A percentile compares a stretch with the other conserved stretches of the same genome.
phyloP scores from a whole-genome alignment of 1,140 invertebrate genomes.

The Aphelinus certus region DNA sequence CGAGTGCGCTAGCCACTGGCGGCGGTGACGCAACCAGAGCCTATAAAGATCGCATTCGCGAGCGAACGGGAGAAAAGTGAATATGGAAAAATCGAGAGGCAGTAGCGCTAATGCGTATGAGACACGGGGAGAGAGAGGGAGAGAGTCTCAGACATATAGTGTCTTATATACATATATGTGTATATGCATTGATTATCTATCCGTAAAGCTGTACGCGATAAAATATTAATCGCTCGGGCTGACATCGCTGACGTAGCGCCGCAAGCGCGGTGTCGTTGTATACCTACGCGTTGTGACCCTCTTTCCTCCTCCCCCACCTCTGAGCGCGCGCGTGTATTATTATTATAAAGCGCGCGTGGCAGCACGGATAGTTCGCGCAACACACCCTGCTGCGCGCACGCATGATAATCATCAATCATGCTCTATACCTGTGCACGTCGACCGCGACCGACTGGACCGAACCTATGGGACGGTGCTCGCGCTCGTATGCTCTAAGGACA shows the following conservation, averaged over 20 bases:
- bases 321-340: constrained; percentile 7
- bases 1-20: too few relatives aligned
- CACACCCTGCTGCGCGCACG: too few relatives aligned
- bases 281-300: constrained; percentile 34
- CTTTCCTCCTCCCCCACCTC: constrained; percentile 5
- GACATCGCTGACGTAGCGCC: constrained; percentile 9
- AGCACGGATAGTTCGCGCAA: too few relatives aligned
- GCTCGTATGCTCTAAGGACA: too few relatives aligned
- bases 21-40: neutral
- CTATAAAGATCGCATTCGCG: neutral
- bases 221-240: constrained; percentile 49
- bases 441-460: too few relatives aligned
- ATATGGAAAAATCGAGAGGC: constrained; percentile 1
- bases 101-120: neutral
- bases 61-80: constrained; percentile 5
- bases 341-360: neutral
- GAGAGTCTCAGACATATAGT: neutral
- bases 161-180: neutral
- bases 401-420: too few relatives aligned
- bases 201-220: constrained; percentile 42
- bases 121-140: neutral
- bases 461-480: too few relatives aligned
- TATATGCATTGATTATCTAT: constrained; percentile 47
- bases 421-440: too few relatives aligned
- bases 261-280: constrained; percentile 3